Evolutionary conservation across 2,797 vertebrate species (phyloP).

Genomic region (Neosilurus mollespiculum): DNA sequence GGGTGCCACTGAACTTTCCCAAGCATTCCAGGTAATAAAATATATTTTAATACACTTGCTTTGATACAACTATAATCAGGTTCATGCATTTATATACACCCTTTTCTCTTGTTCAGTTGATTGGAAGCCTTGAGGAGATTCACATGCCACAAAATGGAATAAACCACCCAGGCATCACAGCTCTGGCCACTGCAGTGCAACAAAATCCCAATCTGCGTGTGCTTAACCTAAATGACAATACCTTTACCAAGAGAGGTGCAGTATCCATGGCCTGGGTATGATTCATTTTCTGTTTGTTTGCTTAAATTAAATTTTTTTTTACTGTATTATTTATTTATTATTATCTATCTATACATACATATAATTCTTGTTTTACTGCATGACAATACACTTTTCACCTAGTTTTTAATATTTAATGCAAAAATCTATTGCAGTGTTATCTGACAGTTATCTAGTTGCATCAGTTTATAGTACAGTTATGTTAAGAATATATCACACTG

Average conservation of each 20-base stretch:
- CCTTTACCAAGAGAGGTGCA: conserved; percentile 92
- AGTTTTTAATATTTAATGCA: not conserved
- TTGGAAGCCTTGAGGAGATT: conserved; percentile 94
- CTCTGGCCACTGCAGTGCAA: conserved; percentile 86
- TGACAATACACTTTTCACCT: not conserved
- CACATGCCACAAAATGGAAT: conserved; percentile 99
- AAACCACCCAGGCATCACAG: conserved; percentile 88
- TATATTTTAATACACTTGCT: not conserved
- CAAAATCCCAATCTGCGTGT: conserved; percentile 84
- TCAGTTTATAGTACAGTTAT: too few species aligned
- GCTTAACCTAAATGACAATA: conserved; percentile 98
- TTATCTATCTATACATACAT: too few species aligned
- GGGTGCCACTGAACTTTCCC: conserved; percentile 81
- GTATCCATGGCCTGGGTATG: conserved; percentile 92
- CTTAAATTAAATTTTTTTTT: not conserved
- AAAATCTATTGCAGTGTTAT: not conserved
- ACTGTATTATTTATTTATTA: not conserved
- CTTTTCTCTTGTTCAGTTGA: conserved; percentile 70
- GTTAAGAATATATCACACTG: too few species aligned
- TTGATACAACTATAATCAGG: not conserved
- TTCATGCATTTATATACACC: not conserved
- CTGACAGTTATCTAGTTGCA: not conserved
- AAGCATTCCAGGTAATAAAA: conserved; percentile 77
- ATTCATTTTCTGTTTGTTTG: not conserved
- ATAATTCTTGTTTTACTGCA: not conserved